These are phyloP conservation scores for Pristiophorus japonicus DNA, from an alignment of 2,113 vertebrate species.

Conservation along the genomic window DNA sequence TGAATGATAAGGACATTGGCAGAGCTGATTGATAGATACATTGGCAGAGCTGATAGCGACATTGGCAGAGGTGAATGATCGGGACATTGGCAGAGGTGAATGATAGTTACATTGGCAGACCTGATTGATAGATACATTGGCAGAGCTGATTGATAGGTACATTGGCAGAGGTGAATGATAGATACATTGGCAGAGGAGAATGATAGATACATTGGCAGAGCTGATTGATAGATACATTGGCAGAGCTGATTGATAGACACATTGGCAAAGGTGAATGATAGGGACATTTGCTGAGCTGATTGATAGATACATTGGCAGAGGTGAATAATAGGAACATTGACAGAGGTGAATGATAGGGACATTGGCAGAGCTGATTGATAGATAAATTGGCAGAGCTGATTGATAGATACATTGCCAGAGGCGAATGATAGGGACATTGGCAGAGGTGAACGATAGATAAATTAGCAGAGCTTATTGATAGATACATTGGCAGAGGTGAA, in stretches of 20 bases:
- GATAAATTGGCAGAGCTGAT: not conserved
- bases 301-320: not conserved
- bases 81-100: not conserved
- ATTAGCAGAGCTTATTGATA: too few relatives aligned
- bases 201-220: not conserved
- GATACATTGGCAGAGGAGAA: not conserved
- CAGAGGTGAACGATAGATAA: not conserved
- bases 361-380: not conserved
- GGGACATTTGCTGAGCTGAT: not conserved
- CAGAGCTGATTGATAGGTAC: not conserved
- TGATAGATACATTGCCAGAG: not conserved
- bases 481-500: not conserved
- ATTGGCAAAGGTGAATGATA: not conserved
- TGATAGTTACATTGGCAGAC: too few relatives aligned
- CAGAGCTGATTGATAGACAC: not conserved
- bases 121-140: conserved; percentile 22
- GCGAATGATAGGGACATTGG: not conserved
- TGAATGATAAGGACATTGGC: not conserved
- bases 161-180: not conserved
- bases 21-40: not conserved
- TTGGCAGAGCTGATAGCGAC: not conserved
- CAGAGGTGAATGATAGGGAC: not conserved
- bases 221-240: not conserved
- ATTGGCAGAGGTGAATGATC: too few relatives aligned
- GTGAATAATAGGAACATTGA: not conserved